Percentiles rank a stretch among this genome's conserved stretches.
Conservation (phyloP, 2,113 vertebrate species). For the Apaloderma vittatum region DNA sequence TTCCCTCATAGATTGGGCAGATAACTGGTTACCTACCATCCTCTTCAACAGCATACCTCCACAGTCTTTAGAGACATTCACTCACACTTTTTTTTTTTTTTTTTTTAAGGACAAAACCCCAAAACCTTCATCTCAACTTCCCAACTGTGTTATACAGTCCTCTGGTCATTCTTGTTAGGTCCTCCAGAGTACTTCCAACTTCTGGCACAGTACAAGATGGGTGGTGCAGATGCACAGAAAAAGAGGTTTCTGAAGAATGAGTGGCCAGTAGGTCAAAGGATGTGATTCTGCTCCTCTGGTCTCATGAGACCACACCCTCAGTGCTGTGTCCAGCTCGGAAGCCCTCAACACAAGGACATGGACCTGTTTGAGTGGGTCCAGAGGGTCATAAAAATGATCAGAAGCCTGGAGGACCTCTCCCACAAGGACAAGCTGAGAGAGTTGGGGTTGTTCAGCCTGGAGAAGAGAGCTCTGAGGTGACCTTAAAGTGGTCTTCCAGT, state of each 20-base stretch:
- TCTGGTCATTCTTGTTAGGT: not conserved
- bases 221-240: not conserved
- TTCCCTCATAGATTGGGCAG: not conserved
- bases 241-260: not conserved
- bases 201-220: not conserved
- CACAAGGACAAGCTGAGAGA: not conserved
- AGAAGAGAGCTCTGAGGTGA: not conserved
- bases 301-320: not conserved
- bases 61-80: not conserved
- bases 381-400: not conserved
- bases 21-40: not conserved
- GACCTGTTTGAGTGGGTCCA: not conserved
- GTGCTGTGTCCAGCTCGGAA: not conserved
- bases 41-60: not conserved
- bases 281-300: not conserved
- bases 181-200: not conserved
- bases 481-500: not conserved
- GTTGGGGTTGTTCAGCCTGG: not conserved
- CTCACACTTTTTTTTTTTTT: not conserved
- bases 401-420: not conserved
- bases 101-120: not conserved
- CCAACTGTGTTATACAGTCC: not conserved
- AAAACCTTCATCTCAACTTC: not conserved
- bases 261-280: not conserved
- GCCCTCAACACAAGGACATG: not conserved